Base-by-base conservation (phyloP, 2,113 vertebrate genomes). In the Pituophis catenifer region DNA sequence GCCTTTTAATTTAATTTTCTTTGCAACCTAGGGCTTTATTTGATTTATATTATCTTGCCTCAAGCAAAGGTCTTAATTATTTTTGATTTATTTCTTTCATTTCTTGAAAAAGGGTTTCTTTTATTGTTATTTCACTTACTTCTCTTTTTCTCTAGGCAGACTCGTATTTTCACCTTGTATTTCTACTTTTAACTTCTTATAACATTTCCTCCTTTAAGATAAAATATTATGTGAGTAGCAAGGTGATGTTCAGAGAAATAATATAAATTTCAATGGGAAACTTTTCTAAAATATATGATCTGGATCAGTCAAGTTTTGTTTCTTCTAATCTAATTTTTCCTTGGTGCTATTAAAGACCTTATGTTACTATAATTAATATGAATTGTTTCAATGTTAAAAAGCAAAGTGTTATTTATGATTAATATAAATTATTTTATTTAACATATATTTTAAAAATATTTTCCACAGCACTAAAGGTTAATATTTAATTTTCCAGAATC, bases 31-130 rank as follows among this genome's bases (percentile, higher is more conserved):
- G 90, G 94, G 90, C 62, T 96, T 95, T 96, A 93, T 96, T 96
- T 97, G 95, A 97, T 96, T 96, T 96, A 97, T 97, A 89, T 94
- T 96, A 94, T 95, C 96, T 95, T 92, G 95, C 95, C 94, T 92
- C 90, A 96, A 97, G 96, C 87, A 95, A 96, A 54, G 57, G 85
- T 95, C 94, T 96, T 97, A 97, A 97, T 97, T 97, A 96, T 97
- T 96, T 97, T 94, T 97, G 92, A 97, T 97, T 97, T 97, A 96
- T 97, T 96, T 96, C 87, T 90, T 96, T 96, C 95, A 96, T 97
- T 96, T 95, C 90, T 90, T 96, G 87, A 95, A 92, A 97, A 97
- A 94, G 58, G 33, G 92, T 92, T 95, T 95, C 93, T 75, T 95
- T 93, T 94, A 91, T 95, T 95, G 92, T 96, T 95, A 91, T 96